A percentile compares a stretch with the other conserved stretches of the same genome.
Conservation (phyloP, 2,797 vertebrate species). For the Triplophysa yarkandensis region DNA sequence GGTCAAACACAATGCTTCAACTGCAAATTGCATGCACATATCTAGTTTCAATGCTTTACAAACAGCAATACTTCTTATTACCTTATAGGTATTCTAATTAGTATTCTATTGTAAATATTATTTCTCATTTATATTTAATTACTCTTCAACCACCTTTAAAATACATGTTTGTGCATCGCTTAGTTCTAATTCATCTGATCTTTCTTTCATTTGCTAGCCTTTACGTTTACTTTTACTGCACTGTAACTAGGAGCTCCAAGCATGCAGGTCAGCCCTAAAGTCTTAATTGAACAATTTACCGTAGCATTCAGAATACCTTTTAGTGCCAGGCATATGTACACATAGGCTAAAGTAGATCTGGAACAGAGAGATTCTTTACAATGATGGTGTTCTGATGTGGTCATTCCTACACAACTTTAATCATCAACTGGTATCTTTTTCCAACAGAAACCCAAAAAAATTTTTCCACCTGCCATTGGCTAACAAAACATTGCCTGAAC, state of each 20-base stretch:
- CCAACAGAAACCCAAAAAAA: not conserved
- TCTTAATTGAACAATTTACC: not conserved
- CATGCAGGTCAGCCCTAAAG: conserved; percentile 15
- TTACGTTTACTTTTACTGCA: conserved; percentile 21
- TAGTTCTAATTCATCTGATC: not conserved
- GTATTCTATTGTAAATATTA: too few relatives aligned
- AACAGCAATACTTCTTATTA: not conserved
- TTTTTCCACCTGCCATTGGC: not conserved
- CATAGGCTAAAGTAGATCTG: not conserved
- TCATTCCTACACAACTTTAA: not conserved
- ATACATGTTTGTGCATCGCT: not conserved
- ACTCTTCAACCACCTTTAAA: not conserved
- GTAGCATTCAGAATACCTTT: conserved; percentile 3
- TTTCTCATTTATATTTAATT: not conserved
- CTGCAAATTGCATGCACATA: not conserved
- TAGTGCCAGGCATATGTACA: conserved; percentile 27
- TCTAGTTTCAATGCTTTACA: not conserved
- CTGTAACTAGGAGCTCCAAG: conserved; percentile 28
- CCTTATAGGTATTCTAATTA: not conserved
- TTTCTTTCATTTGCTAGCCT: not conserved
- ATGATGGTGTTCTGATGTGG: not conserved
- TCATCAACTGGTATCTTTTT: not conserved
- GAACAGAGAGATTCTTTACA: not conserved
- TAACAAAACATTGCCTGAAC: not conserved
- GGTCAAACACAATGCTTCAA: conserved; percentile 7